Percentiles rank a stretch among this genome's conserved stretches.
Evolutionary conservation across 2,797 vertebrate genomes (phyloP).

Genomic region (Pseudotriccus pelzelni): DNA sequence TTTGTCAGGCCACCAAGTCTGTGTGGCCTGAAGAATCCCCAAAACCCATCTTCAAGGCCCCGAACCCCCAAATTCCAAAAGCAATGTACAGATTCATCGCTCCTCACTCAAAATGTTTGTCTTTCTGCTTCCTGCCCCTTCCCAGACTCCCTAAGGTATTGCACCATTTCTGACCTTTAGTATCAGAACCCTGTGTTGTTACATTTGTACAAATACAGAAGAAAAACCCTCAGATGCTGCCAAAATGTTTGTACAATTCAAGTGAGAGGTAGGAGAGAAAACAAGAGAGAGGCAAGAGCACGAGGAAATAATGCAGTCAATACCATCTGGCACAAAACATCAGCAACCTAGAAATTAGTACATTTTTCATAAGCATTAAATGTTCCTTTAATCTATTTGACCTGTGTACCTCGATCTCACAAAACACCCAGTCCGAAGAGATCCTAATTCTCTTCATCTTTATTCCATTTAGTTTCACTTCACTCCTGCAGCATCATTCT

Average conservation of each 20-base stretch:
- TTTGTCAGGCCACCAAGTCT: not conserved
- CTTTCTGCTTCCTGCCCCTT: not conserved
- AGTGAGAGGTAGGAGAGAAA: not conserved
- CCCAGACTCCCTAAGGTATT: not conserved
- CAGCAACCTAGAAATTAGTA: not conserved
- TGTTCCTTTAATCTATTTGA: not conserved
- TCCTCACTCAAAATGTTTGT: not conserved
- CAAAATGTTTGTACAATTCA: not conserved
- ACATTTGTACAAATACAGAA: not conserved
- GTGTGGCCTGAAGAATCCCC: not conserved
- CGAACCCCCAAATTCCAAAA: accelerated
- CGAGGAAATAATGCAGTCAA: not conserved
- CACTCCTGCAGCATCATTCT: not conserved
- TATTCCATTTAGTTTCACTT: not conserved
- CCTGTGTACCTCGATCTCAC: not conserved
- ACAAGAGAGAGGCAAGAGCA: not conserved
- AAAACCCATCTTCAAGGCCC: not conserved
- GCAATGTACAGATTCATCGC: not conserved
- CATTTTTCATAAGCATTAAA: not conserved
- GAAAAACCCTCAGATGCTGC: not conserved
- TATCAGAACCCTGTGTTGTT: not conserved
- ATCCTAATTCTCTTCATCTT: not conserved
- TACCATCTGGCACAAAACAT: not conserved
- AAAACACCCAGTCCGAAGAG: not conserved
- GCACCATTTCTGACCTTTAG: not conserved